These are phyloP conservation scores for Peromyscus leucopus DNA, from an alignment of 2,113 vertebrate genomes.

Conservation along the genomic window DNA sequence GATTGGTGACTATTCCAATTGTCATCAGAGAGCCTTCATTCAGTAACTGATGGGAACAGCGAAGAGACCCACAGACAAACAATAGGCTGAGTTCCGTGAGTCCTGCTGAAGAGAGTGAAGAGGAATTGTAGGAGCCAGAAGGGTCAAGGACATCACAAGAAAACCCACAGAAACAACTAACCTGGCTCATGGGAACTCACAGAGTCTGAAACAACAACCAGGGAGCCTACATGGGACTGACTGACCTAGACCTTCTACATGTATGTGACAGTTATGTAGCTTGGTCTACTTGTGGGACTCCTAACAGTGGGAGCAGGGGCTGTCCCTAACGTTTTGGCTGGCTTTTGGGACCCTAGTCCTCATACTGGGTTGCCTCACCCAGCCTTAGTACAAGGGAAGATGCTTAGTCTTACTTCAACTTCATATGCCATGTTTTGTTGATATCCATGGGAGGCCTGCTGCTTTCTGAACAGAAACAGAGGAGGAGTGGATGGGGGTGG, in stretches of 20 bases:
- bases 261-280: background rate
- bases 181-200: background rate
- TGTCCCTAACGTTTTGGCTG: background rate
- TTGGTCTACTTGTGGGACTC: background rate
- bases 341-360: background rate
- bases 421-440: background rate
- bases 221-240: background rate
- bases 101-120: background rate
- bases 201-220: background rate
- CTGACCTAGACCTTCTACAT: background rate
- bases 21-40: background rate
- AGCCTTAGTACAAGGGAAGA: background rate
- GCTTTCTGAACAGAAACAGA: background rate
- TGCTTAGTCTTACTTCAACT: background rate
- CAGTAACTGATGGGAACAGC: background rate
- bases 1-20: background rate
- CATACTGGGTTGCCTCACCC: background rate
- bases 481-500: background rate
- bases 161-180: background rate
- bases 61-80: background rate
- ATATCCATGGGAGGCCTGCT: background rate
- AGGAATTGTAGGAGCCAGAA: background rate
- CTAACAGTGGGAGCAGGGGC: background rate
- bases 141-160: background rate
- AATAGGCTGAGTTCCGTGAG: background rate